A percentile compares a stretch with the other conserved stretches of the same genome.
These are phyloP conservation scores for Megaceryle torquata DNA, from an alignment of 2,113 vertebrate genomes.

Conservation along the genomic window DNA sequence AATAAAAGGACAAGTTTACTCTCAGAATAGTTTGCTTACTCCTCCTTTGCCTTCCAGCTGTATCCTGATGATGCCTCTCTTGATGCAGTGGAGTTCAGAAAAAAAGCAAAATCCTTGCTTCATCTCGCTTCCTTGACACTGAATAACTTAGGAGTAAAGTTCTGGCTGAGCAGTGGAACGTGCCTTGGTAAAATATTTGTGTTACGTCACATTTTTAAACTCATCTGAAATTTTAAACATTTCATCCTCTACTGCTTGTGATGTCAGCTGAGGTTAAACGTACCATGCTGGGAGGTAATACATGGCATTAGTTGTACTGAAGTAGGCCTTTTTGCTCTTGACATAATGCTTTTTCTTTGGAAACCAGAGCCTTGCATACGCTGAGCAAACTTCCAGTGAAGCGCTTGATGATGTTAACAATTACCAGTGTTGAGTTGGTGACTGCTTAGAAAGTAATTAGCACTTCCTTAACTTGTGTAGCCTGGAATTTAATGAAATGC, in stretches of 20 bases:
- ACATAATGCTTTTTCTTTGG: background rate
- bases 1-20: background rate
- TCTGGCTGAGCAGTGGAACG: constrained; percentile 98
- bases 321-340: background rate
- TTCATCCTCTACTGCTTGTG: background rate
- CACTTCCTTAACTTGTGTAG: background rate
- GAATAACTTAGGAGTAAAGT: constrained; percentile 77
- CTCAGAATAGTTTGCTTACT: background rate
- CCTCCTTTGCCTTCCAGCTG: constrained; percentile 71
- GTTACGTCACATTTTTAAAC: background rate
- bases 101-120: constrained; percentile 86
- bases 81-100: constrained; percentile 85
- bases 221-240: background rate
- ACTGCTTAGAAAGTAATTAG: background rate
- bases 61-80: constrained; percentile 89
- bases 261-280: background rate
- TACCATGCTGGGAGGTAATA: background rate
- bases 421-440: background rate
- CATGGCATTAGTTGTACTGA: background rate
- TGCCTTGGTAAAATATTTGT: constrained; percentile 83
- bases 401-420: background rate
- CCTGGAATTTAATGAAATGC: background rate
- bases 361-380: background rate
- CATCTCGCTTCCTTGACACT: constrained; percentile 81
- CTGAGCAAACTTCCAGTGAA: background rate